Conservation (phyloP, 2,113 vertebrate species). For the Melanocharis versteri region DNA sequence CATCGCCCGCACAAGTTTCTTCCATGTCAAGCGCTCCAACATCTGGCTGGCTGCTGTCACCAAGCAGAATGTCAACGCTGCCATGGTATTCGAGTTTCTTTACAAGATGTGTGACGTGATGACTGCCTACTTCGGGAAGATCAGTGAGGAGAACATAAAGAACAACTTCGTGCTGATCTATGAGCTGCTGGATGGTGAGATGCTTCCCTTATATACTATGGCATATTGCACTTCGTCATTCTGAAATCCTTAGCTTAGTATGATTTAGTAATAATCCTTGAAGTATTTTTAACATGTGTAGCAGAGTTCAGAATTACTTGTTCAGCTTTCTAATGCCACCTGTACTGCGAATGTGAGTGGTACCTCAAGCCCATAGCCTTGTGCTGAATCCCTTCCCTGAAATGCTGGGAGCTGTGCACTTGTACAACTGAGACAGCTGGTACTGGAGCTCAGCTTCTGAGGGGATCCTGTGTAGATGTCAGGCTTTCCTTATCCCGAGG, state of each 20-base stretch:
- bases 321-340: neutral
- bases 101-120: slow-evolving; percentile 99
- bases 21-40: slow-evolving; percentile 98
- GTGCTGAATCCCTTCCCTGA: neutral
- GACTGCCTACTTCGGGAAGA: slow-evolving; percentile 98
- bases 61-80: slow-evolving; percentile 99
- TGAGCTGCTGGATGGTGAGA: slow-evolving; percentile 93
- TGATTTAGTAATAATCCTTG: neutral
- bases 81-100: slow-evolving; percentile 99
- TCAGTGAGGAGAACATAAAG: slow-evolving; percentile 99
- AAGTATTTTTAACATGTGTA: neutral
- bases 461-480: neutral
- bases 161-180: slow-evolving; percentile 99
- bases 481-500: neutral
- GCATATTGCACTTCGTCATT: neutral
- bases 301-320: neutral
- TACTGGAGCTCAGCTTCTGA: neutral
- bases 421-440: neutral
- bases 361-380: neutral
- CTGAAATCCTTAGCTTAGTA: neutral
- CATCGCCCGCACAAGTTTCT: slow-evolving; percentile 98
- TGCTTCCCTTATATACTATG: neutral
- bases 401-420: neutral
- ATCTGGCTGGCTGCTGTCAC: slow-evolving; percentile 99
- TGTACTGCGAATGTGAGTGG: neutral